Conservation (phyloP, 2,797 vertebrate species). For the Sternotherus odoratus region DNA sequence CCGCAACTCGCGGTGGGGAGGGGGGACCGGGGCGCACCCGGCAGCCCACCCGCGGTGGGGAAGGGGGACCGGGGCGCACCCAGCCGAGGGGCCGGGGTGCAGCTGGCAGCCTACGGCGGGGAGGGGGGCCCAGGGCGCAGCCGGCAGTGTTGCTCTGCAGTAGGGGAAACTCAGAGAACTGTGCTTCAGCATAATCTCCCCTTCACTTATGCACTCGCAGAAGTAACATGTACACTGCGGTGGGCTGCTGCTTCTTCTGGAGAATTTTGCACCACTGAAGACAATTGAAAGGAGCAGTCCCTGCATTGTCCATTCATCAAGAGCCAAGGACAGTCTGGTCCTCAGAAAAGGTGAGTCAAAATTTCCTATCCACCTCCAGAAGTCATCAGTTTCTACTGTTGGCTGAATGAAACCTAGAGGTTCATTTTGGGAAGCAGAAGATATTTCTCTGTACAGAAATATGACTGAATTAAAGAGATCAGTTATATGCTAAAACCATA, state of each 20-base stretch:
- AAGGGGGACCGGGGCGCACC: no score
- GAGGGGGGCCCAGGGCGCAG: no score
- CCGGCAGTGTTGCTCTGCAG: background rate
- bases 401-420: background rate
- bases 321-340: background rate
- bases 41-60: no score
- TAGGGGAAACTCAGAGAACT: background rate
- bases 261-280: background rate
- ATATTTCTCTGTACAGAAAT: rapidly evolving
- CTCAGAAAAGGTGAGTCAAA: background rate
- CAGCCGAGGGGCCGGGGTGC: no score
- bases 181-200: background rate
- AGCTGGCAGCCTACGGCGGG: no score
- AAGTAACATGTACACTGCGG: no score
- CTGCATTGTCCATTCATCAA: rapidly evolving
- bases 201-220: background rate
- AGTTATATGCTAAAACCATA: background rate
- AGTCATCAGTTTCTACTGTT: rapidly evolving
- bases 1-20: no score
- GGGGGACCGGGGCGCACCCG: no score
- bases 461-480: rapidly evolving
- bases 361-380: rapidly evolving
- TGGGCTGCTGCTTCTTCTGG: rapidly evolving
- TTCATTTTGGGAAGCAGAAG: background rate
- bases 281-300: background rate